Percentiles rank a stretch among this genome's conserved stretches.
Conservation (phyloP, 2,888 invertebrate genomes). For the Orthosia incerta region DNA sequence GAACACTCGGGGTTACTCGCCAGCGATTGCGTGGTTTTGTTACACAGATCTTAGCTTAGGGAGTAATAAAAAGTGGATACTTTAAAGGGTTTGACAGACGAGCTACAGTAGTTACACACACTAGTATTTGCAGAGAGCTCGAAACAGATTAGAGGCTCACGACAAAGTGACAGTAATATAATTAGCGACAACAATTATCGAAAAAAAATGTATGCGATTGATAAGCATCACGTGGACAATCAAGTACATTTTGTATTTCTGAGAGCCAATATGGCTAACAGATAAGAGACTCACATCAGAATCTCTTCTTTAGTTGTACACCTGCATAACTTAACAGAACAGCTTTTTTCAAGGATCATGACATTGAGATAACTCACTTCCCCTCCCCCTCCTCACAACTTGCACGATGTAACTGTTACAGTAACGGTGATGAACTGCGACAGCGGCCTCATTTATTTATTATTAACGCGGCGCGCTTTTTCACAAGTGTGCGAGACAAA, state of each 20-base stretch:
- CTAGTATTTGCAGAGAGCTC: too few relatives aligned
- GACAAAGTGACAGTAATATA: too few relatives aligned
- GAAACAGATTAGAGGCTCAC: neutral
- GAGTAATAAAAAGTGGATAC: neutral
- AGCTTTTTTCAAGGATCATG: neutral
- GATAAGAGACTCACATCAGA: too few relatives aligned
- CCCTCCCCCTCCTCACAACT: neutral
- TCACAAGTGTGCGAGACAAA: conserved; percentile 39
- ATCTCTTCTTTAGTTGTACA: neutral
- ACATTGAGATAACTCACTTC: neutral
- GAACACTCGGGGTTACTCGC: neutral
- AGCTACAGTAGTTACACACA: neutral
- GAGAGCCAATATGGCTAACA: too few relatives aligned
- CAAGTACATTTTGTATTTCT: too few relatives aligned
- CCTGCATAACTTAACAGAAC: neutral
- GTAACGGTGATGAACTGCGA: conserved; percentile 45
- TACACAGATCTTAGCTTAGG: neutral
- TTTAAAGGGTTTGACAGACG: neutral
- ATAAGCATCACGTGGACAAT: too few relatives aligned
- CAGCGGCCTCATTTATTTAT: conserved; percentile 35
- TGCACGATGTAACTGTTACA: conserved; percentile 7
- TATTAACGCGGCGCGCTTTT: conserved; percentile 42
- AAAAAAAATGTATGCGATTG: too few relatives aligned
- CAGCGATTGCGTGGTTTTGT: conserved; percentile 13
- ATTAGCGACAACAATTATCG: too few relatives aligned